phyloP scores from a whole-genome alignment of 1,140 invertebrate genomes.

The Arion vulgaris region DNA sequence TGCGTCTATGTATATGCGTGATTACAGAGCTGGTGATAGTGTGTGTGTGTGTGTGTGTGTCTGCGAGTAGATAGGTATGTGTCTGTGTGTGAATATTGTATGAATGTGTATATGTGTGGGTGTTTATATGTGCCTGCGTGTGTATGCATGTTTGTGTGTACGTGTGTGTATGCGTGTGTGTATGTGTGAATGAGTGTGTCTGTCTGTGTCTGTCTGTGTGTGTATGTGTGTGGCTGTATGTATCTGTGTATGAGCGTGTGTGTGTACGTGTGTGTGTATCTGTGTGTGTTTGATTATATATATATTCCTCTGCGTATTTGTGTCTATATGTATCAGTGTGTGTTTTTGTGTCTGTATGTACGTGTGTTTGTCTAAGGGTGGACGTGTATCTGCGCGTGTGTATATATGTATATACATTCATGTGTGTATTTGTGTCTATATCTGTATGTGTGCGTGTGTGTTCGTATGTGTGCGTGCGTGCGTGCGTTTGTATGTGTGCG shows the following conservation, averaged over 20 bases:
- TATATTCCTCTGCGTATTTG: conserved; percentile 20
- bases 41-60: background rate
- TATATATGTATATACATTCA: background rate
- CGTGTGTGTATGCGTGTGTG: conserved; percentile 29
- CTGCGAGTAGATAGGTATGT: background rate
- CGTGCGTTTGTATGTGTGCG: conserved; percentile 8
- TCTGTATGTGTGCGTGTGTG: background rate
- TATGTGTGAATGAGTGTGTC: conserved; percentile 12
- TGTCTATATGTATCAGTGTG: conserved; percentile 28
- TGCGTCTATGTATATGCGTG: background rate
- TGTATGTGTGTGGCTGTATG: conserved; percentile 21
- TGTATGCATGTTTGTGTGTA: conserved; percentile 24
- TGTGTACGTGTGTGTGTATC: conserved; percentile 22
- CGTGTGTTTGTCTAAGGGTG: conserved; percentile 14
- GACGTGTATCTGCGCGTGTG: background rate
- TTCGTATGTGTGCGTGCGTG: background rate
- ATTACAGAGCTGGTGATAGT: background rate
- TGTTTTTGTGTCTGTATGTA: conserved; percentile 30
- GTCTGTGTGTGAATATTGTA: background rate
- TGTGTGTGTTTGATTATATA: conserved; percentile 27
- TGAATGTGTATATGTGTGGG: background rate
- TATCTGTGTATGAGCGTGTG: conserved; percentile 26
- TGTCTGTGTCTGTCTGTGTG: conserved; percentile 34
- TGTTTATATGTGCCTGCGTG: conserved; percentile 27
- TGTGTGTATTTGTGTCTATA: conserved; percentile 4